These are phyloP conservation scores for Acanthosoma haemorrhoidale DNA, from an alignment of 2,888 invertebrate species.

Conservation along the genomic window DNA sequence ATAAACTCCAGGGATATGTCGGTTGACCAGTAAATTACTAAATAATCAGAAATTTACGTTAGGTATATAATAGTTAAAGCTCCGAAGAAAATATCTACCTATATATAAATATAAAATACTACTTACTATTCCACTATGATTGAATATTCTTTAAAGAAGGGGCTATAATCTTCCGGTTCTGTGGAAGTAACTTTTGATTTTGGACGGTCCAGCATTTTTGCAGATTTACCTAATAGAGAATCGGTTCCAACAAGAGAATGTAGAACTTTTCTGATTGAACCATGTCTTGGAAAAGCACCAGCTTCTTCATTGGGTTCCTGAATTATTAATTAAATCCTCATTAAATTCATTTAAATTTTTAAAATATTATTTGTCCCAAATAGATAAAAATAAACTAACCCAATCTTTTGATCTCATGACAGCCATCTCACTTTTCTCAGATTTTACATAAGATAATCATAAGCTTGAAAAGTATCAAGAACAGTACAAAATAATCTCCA, in stretches of 20 bases:
- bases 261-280: slow-evolving; percentile 55
- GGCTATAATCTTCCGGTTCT: slow-evolving; percentile 43
- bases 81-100: slow-evolving; percentile 16
- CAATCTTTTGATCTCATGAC: slow-evolving; percentile 16
- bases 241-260: slow-evolving; percentile 49
- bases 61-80: slow-evolving; percentile 22
- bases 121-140: slow-evolving; percentile 90
- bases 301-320: slow-evolving; percentile 18
- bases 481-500: no score
- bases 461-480: no score
- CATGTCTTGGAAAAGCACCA: slow-evolving; percentile 46
- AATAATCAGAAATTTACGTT: slow-evolving; percentile 45
- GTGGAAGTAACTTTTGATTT: slow-evolving; percentile 45
- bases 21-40: slow-evolving; percentile 77
- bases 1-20: slow-evolving; percentile 82
- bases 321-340: background rate
- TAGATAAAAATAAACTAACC: background rate
- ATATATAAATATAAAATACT: slow-evolving; percentile 22
- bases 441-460: no score
- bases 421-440: background rate
- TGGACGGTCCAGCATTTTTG: slow-evolving; percentile 53
- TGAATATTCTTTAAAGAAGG: slow-evolving; percentile 62
- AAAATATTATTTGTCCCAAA: background rate
- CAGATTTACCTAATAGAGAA: slow-evolving; percentile 56
- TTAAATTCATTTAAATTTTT: background rate